A percentile compares a stretch with the other conserved stretches of the same genome.
Evolutionary conservation across 1,140 invertebrate genomes (phyloP).

Genomic region (Heliconius eleuchia): DNA sequence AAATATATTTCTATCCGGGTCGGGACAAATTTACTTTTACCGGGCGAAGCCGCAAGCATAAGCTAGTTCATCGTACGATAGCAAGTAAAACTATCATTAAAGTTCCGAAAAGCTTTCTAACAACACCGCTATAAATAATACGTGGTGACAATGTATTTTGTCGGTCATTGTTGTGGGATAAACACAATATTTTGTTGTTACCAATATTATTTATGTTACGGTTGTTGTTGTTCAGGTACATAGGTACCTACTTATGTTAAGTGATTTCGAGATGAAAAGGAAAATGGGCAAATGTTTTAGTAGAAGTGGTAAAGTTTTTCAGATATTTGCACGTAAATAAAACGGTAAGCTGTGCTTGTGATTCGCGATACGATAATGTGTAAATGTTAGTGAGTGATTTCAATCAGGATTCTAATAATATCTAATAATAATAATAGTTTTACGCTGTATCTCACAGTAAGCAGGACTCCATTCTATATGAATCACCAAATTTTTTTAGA

Average conservation of each 20-base stretch:
- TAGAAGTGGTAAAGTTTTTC: constrained; percentile 7
- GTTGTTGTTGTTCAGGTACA: constrained; percentile 64
- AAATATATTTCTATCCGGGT: too few species aligned
- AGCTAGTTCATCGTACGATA: not conserved
- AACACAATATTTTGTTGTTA: constrained; percentile 55
- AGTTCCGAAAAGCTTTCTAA: constrained; percentile 21
- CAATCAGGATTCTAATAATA: not conserved
- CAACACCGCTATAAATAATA: constrained; percentile 47
- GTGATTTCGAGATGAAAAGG: constrained; percentile 40
- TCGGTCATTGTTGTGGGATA: constrained; percentile 42
- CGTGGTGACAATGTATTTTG: constrained; percentile 45
- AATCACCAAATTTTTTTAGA: too few species aligned
- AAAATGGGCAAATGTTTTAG: not conserved
- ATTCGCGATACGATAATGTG: not conserved
- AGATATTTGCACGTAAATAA: not conserved
- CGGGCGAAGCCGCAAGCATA: not conserved
- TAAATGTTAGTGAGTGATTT: not conserved
- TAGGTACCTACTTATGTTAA: constrained; percentile 64
- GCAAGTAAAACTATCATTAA: constrained; percentile 6
- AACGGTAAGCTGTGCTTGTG: not conserved
- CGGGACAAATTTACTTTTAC: not conserved
- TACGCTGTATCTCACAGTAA: too few species aligned
- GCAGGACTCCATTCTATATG: too few species aligned
- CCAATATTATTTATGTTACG: constrained; percentile 71
- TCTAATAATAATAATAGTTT: not conserved